Evolutionary conservation across 2,797 vertebrate species (phyloP).

Genomic region (Phyllotis vaccarum): DNA sequence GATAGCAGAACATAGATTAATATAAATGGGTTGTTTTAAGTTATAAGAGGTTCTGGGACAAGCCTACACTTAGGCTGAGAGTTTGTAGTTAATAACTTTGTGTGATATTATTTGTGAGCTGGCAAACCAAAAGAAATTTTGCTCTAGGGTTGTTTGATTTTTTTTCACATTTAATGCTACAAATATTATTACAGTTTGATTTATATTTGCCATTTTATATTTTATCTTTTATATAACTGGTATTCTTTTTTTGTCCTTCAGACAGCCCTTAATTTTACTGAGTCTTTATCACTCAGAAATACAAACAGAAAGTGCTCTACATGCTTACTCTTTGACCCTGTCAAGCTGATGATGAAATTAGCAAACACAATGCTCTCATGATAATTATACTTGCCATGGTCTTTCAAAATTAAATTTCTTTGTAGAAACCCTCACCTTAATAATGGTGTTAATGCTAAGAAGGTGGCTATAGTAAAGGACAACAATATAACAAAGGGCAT

Average conservation of each 20-base stretch:
- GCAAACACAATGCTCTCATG: background rate
- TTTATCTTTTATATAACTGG: background rate
- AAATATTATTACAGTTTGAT: background rate
- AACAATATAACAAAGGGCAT: background rate
- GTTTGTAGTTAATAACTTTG: background rate
- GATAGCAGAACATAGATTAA: background rate
- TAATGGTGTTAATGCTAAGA: background rate
- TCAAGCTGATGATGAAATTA: background rate
- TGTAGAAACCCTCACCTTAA: background rate
- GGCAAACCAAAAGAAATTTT: background rate
- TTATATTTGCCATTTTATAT: background rate
- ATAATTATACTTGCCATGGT: background rate
- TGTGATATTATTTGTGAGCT: background rate
- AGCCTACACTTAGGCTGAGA: background rate
- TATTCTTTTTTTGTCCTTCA: background rate
- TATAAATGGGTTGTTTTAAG: background rate
- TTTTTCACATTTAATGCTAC: background rate
- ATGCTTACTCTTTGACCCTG: background rate
- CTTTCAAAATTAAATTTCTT: background rate
- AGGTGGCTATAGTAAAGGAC: no score
- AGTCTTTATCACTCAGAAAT: background rate
- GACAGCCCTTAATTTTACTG: background rate
- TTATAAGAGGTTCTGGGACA: background rate
- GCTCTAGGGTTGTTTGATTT: background rate
- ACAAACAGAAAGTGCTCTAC: background rate